Percentiles rank a stretch among this genome's conserved stretches.
Evolutionary conservation across 2,113 vertebrate species (phyloP).

Genomic region (Phylloscopus whistleri): DNA sequence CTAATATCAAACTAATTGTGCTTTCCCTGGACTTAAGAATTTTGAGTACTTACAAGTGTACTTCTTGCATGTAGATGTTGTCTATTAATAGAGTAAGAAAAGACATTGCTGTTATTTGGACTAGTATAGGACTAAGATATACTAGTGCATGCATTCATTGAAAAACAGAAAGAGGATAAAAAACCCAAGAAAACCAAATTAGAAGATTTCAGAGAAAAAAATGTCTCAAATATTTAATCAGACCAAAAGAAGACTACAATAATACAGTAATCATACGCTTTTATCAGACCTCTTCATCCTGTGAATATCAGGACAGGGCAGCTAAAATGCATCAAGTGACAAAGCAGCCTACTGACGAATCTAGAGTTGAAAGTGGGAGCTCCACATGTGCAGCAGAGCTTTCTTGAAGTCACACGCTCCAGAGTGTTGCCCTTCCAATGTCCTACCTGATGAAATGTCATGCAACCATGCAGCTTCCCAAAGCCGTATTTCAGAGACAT

Average conservation of each 20-base stretch:
- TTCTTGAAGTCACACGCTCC: not conserved
- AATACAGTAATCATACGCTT: not conserved
- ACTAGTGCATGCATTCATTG: not conserved
- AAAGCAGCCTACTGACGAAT: not conserved
- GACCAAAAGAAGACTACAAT: not conserved
- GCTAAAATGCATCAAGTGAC: not conserved
- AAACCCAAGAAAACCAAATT: not conserved
- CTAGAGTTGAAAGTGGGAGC: not conserved
- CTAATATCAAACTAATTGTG: not conserved
- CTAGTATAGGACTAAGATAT: not conserved
- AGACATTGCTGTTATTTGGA: not conserved
- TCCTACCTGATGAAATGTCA: not conserved
- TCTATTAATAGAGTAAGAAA: not conserved
- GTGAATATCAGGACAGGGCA: not conserved
- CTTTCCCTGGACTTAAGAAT: not conserved
- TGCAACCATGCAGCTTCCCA: not conserved
- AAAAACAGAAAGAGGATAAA: not conserved
- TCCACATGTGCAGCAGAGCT: not conserved
- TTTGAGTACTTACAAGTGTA: not conserved
- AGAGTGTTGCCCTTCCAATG: not conserved
- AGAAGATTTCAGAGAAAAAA: not conserved
- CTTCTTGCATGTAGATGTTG: not conserved
- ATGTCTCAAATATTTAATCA: not conserved
- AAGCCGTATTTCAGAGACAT: not conserved
- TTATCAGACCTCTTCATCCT: not conserved